Evolutionary conservation across 2,797 vertebrate genomes (phyloP), one percentile per base, ranked within the genome.

Genomic region (Urophycis tenuis): DNA sequence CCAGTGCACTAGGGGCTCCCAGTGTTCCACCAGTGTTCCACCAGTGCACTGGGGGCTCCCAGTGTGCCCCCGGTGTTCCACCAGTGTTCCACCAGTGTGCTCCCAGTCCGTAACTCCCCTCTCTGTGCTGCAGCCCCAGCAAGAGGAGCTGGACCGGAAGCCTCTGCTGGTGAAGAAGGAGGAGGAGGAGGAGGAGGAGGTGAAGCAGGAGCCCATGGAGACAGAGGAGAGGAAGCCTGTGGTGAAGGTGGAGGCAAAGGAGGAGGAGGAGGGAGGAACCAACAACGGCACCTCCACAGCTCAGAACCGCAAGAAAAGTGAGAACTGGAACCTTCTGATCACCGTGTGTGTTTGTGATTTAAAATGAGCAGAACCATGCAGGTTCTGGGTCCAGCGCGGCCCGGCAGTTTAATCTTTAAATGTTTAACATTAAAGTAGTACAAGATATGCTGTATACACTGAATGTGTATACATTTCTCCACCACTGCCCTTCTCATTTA

Each of bases 221-320:
- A 93, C 93, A 2, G 96, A 97, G 74, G 96, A 95, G n/a, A 97
- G 96, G 92, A 91, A 91, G 85, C 88, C 93, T 0, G 95, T 95
- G 30, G 94, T 94, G 91, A 74, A 77, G 77, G 82, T 91, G 0
- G 94, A 94, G 81, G 73, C 95, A 0, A 98, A 98, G 92, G 77
- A 97, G 92, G 97, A 98, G 83, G 96, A 97, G 19, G 98, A 98
- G 73, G 91, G 83, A 5, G 81, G 91, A 7, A 85, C 93, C 74
- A 95, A 92, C 31, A 86, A 94, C 1, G 87, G 94, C 32, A 86
- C 95, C 0, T 94, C 95, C 0, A 90, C 93, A 1, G 88, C 95
- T 2, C 97, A 99, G 89, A 96, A 93, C 67, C 95, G 96, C 76
- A 97, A 94, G 87, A 99, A 98, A 92, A 96, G 98, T 99, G 93